phyloP scores from a whole-genome alignment of 2,888 invertebrate genomes.

The Sipha maydis region DNA sequence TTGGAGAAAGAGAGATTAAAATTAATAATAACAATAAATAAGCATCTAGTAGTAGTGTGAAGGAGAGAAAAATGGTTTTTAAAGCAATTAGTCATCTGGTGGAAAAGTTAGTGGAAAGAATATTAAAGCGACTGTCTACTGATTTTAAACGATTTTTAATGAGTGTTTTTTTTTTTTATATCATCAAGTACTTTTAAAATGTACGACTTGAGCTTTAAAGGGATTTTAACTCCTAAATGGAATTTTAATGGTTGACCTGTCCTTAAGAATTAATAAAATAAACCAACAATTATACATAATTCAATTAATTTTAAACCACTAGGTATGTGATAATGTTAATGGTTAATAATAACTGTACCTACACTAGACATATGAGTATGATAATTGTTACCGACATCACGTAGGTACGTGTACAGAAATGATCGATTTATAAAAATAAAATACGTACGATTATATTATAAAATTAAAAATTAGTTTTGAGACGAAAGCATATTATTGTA shows the following conservation, averaged over 20 bases:
- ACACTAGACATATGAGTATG: too few species aligned
- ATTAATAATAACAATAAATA: slow-evolving; percentile 47
- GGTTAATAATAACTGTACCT: not conserved
- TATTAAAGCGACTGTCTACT: slow-evolving; percentile 44
- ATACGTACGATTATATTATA: not conserved
- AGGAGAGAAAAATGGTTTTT: slow-evolving; percentile 17
- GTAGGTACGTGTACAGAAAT: not conserved
- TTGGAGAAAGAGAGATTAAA: slow-evolving; percentile 12
- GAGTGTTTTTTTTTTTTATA: slow-evolving; percentile 29
- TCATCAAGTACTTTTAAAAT: slow-evolving; percentile 31
- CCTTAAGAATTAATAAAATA: slow-evolving; percentile 28
- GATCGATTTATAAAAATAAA: not conserved
- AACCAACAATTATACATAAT: slow-evolving; percentile 26
- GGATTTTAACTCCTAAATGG: slow-evolving; percentile 45
- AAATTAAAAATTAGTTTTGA: too few species aligned
- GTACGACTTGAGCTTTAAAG: slow-evolving; percentile 29
- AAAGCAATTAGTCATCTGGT: slow-evolving; percentile 55
- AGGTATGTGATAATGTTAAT: not conserved
- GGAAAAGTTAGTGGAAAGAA: slow-evolving; percentile 47
- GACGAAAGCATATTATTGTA: too few species aligned
- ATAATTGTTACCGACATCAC: not conserved
- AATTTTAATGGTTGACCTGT: slow-evolving; percentile 51
- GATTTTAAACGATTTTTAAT: slow-evolving; percentile 60
- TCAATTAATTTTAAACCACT: slow-evolving; percentile 14
- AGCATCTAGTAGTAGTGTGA: slow-evolving; percentile 7